Conservation (phyloP, 2,888 invertebrate species). For the Campoplex capitator region DNA sequence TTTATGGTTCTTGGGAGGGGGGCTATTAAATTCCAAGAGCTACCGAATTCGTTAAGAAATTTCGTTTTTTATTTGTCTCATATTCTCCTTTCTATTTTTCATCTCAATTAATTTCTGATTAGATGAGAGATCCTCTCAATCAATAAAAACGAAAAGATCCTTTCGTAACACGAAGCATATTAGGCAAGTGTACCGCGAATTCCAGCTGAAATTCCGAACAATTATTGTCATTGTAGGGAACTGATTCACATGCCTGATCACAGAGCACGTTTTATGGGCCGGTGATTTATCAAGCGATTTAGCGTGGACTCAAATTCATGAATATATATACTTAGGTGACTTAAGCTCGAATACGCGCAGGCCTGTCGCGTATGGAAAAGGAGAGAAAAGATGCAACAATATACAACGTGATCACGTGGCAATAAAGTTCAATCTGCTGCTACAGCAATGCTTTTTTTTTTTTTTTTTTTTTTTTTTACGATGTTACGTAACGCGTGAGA, state of each 20-base stretch:
- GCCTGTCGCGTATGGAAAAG: not conserved
- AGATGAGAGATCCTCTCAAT: not conserved
- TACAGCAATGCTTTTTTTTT: not conserved
- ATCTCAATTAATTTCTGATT: conserved; percentile 22
- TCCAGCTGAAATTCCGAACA: not conserved
- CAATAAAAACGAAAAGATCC: not conserved
- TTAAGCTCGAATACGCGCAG: conserved; percentile 27
- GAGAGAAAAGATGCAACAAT: conserved; percentile 10
- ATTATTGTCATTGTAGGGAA: not conserved
- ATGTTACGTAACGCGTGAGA: conserved; percentile 19
- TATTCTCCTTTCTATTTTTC: conserved; percentile 5
- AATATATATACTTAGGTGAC: conserved; percentile 17
- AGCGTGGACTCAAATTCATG: not conserved
- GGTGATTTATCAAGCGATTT: conserved; percentile 49
- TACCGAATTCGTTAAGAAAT: conserved; percentile 54
- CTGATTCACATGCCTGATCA: not conserved
- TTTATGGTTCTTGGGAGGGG: conserved; percentile 48
- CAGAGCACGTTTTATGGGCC: not conserved
- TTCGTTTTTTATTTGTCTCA: not conserved
- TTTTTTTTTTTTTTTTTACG: conserved; percentile 8
- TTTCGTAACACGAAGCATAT: not conserved
- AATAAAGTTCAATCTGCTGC: conserved; percentile 30
- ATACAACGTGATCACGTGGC: conserved; percentile 5
- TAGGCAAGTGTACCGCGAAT: not conserved
- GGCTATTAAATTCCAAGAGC: conserved; percentile 40